Conservation (phyloP, 2,888 invertebrate species). For the Meiosimyza decipiens region DNA sequence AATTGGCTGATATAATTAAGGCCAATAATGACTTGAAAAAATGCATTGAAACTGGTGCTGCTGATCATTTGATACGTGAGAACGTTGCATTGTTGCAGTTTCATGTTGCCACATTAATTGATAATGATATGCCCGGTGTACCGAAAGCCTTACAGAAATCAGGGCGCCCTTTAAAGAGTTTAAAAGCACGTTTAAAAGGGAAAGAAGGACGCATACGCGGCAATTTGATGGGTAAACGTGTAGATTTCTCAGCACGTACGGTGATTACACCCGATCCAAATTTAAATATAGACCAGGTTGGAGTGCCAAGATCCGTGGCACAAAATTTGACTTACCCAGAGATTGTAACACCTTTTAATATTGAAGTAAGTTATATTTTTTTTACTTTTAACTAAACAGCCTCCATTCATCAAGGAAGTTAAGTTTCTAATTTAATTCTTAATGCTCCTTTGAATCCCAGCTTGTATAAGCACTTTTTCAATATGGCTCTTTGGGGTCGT, state of each 20-base stretch:
- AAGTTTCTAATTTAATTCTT: too few species aligned
- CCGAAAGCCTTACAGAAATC: conserved; percentile 74
- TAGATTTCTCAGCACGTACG: conserved; percentile 76
- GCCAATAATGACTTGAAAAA: conserved; percentile 72
- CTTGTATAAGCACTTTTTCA: too few species aligned
- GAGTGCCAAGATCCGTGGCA: conserved; percentile 74
- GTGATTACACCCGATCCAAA: conserved; percentile 72
- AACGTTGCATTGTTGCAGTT: conserved; percentile 74
- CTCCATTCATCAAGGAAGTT: too few species aligned
- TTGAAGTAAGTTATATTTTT: conserved; percentile 64
- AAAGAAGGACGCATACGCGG: conserved; percentile 77
- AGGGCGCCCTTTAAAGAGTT: conserved; percentile 74
- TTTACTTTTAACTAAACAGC: too few species aligned
- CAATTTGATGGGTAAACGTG: conserved; percentile 77
- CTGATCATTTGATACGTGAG: conserved; percentile 73
- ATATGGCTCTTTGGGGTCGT: too few species aligned
- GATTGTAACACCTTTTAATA: conserved; percentile 76
- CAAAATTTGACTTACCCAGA: conserved; percentile 77
- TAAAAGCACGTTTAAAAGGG: conserved; percentile 73
- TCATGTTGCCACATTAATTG: conserved; percentile 74
- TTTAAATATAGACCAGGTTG: conserved; percentile 71
- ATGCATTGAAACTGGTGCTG: conserved; percentile 74
- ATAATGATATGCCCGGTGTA: conserved; percentile 74
- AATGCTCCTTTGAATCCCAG: too few species aligned
- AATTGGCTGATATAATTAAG: conserved; percentile 75